A percentile compares a stretch with the other conserved stretches of the same genome.
These are phyloP conservation scores for Ectropis grisescens DNA, from an alignment of 1,140 invertebrate genomes.

Conservation along the genomic window DNA sequence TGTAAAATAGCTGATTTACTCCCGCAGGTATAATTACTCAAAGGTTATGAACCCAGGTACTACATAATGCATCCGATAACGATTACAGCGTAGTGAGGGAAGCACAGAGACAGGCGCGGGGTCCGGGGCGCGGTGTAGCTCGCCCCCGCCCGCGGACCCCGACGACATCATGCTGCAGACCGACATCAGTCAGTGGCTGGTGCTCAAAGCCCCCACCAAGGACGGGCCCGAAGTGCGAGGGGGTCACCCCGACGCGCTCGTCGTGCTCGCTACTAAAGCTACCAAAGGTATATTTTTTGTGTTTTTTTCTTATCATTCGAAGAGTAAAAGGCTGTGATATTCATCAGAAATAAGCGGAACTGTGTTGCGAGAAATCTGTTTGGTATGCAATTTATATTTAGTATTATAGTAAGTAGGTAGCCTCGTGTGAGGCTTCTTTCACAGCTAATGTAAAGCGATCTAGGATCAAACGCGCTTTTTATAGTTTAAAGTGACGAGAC, in stretches of 20 bases:
- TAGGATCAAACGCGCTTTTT: neutral
- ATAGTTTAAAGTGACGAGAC: too few relatives aligned
- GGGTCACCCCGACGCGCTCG: conserved; percentile 90
- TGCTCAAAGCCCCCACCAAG: conserved; percentile 81
- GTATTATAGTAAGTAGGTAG: neutral
- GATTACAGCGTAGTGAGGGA: conserved; percentile 39
- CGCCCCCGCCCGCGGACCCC: conserved; percentile 13
- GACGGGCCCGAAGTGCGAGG: conserved; percentile 91
- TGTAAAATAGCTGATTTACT: too few relatives aligned
- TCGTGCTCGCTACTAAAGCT: conserved; percentile 93
- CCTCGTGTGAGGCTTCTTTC: too few relatives aligned
- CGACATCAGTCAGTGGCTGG: conserved; percentile 83
- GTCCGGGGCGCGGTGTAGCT: conserved; percentile 7
- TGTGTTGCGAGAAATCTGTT: neutral
- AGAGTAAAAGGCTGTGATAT: neutral
- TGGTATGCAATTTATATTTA: neutral
- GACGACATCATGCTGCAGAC: conserved; percentile 73
- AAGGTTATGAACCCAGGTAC: too few relatives aligned
- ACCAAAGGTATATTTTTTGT: conserved; percentile 79
- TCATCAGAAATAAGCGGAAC: neutral
- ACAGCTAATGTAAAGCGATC: neutral
- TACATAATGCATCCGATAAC: too few relatives aligned
- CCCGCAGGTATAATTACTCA: too few relatives aligned
- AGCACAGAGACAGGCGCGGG: conserved; percentile 25
- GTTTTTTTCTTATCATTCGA: too few relatives aligned